phyloP scores from a whole-genome alignment of 2,888 invertebrate genomes.

The Mechanitis mazaeus region DNA sequence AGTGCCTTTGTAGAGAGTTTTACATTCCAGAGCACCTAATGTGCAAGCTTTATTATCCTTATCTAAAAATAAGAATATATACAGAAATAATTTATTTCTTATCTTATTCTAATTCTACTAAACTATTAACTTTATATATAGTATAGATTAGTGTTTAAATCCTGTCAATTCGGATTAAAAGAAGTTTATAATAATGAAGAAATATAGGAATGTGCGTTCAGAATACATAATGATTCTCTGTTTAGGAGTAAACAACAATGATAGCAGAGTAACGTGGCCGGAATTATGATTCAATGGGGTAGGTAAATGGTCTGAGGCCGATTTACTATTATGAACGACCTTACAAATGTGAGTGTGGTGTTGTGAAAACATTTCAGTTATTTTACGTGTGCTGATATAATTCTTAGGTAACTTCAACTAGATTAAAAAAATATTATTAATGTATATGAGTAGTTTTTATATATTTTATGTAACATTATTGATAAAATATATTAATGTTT shows the following conservation, averaged over 20 bases:
- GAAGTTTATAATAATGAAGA: conserved; percentile 26
- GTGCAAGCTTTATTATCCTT: conserved; percentile 16
- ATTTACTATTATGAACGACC: conserved; percentile 3
- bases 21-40: conserved; percentile 17
- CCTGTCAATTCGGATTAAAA: conserved; percentile 10
- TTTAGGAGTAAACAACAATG: conserved; percentile 28
- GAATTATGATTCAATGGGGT: conserved; percentile 22
- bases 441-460: neutral
- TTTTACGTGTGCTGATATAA: neutral
- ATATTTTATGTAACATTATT: too few relatives aligned
- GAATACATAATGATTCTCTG: conserved; percentile 29
- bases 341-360: neutral
- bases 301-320: conserved; percentile 2
- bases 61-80: conserved; percentile 17
- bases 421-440: neutral
- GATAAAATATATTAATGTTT: too few relatives aligned
- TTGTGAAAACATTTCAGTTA: neutral
- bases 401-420: too few relatives aligned
- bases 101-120: neutral
- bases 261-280: conserved; percentile 19
- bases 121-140: neutral
- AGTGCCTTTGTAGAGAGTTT: conserved; percentile 18
- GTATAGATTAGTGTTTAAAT: conserved; percentile 3
- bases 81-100: conserved; percentile 12
- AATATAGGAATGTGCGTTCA: conserved; percentile 17